Evolutionary conservation across 2,797 vertebrate species (phyloP).

Genomic region (Lophotriccus pileatus): DNA sequence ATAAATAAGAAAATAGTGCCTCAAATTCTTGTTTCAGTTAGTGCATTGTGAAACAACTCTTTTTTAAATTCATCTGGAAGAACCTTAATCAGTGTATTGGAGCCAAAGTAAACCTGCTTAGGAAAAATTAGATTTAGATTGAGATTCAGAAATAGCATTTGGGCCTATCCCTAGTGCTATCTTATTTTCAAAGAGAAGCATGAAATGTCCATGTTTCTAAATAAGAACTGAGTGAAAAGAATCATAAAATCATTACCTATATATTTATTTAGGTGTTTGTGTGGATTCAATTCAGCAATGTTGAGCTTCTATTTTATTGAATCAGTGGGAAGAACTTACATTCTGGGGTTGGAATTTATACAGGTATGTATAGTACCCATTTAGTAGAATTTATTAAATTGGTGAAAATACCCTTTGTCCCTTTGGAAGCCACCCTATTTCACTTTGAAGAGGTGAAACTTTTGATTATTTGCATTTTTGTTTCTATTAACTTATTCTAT

Average conservation of each 20-base stretch:
- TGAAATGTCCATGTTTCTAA: neutral
- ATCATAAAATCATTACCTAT: constrained; percentile 21
- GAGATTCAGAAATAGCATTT: neutral
- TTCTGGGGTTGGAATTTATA: constrained; percentile 12
- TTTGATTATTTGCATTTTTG: neutral
- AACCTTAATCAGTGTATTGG: neutral
- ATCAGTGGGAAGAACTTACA: constrained; percentile 10
- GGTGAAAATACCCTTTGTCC: neutral
- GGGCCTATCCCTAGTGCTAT: neutral
- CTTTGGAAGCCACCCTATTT: neutral
- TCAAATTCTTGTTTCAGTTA: neutral
- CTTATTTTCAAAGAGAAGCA: neutral
- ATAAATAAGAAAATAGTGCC: neutral
- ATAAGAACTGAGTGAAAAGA: neutral
- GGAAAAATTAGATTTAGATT: neutral
- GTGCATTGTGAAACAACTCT: neutral
- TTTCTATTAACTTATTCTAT: neutral
- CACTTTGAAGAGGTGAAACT: neutral
- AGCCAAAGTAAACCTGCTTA: neutral
- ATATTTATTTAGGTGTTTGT: constrained; percentile 4
- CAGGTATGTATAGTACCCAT: neutral
- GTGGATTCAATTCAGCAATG: constrained; percentile 12
- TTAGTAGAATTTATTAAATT: neutral
- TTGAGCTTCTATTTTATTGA: constrained; percentile 14
- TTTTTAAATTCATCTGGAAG: neutral